Evolutionary conservation across 2,797 vertebrate species (phyloP).

Genomic region (Myotis planiceps): DNA sequence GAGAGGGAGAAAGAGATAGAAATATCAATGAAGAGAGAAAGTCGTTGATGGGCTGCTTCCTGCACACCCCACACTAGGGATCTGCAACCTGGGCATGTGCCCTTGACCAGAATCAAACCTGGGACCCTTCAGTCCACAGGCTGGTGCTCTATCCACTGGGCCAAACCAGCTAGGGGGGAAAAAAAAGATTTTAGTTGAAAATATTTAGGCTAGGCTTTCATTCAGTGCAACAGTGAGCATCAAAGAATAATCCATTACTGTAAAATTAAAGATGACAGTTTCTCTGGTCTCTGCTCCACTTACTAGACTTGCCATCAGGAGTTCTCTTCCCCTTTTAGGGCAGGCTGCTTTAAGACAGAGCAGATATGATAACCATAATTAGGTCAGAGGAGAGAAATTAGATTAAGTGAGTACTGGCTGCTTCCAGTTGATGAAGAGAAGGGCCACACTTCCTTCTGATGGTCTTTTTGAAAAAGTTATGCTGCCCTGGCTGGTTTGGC

Average conservation of each 20-base stretch:
- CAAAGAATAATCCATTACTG: slow-evolving; percentile 22
- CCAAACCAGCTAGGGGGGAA: too few species aligned
- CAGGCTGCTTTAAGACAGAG: slow-evolving; percentile 60
- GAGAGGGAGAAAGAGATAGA: too few species aligned
- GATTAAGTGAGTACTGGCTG: slow-evolving; percentile 67
- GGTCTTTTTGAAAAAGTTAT: not conserved
- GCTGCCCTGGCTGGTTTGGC: not conserved
- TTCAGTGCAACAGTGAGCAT: not conserved
- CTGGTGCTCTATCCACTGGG: too few species aligned
- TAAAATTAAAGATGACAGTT: slow-evolving; percentile 35
- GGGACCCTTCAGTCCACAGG: too few species aligned
- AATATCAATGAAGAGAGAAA: too few species aligned
- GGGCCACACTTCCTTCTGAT: slow-evolving; percentile 13
- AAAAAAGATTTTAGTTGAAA: slow-evolving; percentile 20
- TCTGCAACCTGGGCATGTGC: too few species aligned
- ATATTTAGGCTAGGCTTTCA: slow-evolving; percentile 34
- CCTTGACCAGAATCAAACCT: too few species aligned
- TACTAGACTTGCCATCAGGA: not conserved
- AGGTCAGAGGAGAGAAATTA: slow-evolving; percentile 74
- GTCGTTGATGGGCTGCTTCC: too few species aligned
- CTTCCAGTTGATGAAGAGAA: slow-evolving; percentile 58
- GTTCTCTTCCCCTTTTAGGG: not conserved
- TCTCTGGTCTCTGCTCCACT: not conserved
- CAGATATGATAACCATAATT: slow-evolving; percentile 72
- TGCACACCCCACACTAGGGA: too few species aligned